phyloP scores from a whole-genome alignment of 2,113 vertebrate species.

The Sinocyclocheilus maitianheensis region DNA sequence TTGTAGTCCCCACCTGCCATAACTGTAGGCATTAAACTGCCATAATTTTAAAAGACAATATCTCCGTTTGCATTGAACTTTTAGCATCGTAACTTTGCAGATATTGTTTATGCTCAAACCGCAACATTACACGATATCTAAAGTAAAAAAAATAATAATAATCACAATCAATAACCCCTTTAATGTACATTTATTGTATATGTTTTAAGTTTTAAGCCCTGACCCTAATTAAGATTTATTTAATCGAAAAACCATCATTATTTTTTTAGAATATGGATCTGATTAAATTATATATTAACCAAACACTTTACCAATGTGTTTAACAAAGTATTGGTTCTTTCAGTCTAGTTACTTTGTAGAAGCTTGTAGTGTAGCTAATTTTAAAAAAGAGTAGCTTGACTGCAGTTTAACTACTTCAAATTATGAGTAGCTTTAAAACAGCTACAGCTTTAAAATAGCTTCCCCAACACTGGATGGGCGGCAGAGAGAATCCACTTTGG shows the following conservation, averaged over 20 bases:
- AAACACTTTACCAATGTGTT: background rate
- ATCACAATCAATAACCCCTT: too few species aligned
- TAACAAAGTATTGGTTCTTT: background rate
- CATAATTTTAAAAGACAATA: too few species aligned
- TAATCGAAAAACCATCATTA: background rate
- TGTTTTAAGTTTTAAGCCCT: background rate
- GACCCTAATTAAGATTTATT: background rate
- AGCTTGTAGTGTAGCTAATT: background rate
- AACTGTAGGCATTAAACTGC: too few species aligned
- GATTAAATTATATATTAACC: background rate
- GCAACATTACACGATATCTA: too few species aligned
- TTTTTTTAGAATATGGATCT: background rate
- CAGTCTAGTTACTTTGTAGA: background rate
- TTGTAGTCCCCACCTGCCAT: too few species aligned
- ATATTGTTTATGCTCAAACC: too few species aligned
- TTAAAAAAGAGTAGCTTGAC: background rate
- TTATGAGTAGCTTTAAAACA: background rate
- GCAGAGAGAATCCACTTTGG: slow-evolving; percentile 22
- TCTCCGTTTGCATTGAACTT: too few species aligned
- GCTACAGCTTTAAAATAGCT: slow-evolving; percentile 5
- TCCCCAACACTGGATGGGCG: background rate
- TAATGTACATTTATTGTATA: background rate
- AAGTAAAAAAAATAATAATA: too few species aligned
- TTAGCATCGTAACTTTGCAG: too few species aligned
- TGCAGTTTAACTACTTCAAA: background rate